Evolutionary conservation across 2,888 invertebrate genomes (phyloP).

Genomic region (Timema cristinae): DNA sequence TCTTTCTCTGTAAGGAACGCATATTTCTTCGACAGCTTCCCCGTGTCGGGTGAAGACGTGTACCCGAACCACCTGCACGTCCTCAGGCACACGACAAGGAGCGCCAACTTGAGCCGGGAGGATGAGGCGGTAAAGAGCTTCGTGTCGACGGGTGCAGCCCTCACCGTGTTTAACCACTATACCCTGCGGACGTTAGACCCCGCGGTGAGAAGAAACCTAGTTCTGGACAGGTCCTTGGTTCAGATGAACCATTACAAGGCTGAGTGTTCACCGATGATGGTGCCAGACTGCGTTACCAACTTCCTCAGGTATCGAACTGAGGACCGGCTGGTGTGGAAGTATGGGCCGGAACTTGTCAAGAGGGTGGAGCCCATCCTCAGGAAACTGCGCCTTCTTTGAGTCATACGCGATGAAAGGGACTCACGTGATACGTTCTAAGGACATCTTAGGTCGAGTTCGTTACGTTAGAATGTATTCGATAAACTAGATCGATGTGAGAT

Average conservation of each 20-base stretch:
- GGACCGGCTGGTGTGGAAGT: constrained; percentile 14
- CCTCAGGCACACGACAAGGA: constrained; percentile 51
- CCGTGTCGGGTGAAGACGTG: constrained; percentile 20
- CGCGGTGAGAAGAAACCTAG: constrained; percentile 52
- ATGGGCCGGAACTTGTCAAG: constrained; percentile 8
- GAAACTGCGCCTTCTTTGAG: constrained; percentile 3
- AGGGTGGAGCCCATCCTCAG: constrained; percentile 6
- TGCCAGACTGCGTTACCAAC: constrained; percentile 18
- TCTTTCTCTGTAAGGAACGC: constrained; percentile 63
- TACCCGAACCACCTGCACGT: constrained; percentile 42
- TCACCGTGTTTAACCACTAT: constrained; percentile 74
- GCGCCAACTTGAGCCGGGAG: constrained; percentile 55
- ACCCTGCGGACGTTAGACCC: constrained; percentile 58
- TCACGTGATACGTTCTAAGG: too few relatives aligned
- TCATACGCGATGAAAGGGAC: too few relatives aligned
- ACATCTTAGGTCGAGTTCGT: too few relatives aligned
- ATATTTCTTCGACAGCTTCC: constrained; percentile 57
- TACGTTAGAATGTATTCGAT: too few relatives aligned
- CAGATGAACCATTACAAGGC: constrained; percentile 66
- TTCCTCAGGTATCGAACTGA: constrained; percentile 15
- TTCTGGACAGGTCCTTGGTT: constrained; percentile 55
- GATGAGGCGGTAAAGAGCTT: constrained; percentile 70
- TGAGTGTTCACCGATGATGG: constrained; percentile 36
- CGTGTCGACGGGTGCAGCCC: constrained; percentile 58
- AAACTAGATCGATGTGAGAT: too few relatives aligned